Base-by-base conservation (phyloP, 1,140 invertebrate genomes). In the Tetraneura akinire region DNA sequence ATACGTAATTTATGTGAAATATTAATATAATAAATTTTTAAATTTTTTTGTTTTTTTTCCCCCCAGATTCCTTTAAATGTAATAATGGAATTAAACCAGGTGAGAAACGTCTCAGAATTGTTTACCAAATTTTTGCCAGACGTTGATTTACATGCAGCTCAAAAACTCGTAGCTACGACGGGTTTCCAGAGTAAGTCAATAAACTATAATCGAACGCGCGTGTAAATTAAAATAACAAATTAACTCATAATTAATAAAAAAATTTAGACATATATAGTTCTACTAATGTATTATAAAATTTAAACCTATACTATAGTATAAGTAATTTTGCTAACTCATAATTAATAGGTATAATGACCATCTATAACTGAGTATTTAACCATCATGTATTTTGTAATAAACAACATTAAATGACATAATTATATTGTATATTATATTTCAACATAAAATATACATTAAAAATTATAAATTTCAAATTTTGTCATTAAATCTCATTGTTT, bases 1-100 rank as follows among this genome's bases (percentile, higher is more conserved):
- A 37, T 37, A 8, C 8, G 8, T 37, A n/a, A n/a, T 37, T 4
- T 37, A 37, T 37, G 8, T 8, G 8, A 37, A 37, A 37, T 37
- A 37, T 37, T 37, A 3, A 37, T 37, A 3, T 37, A 37, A 37
- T 37, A 37, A 8, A 37, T 37, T 37, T 37, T 37, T 37, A 60
- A 29, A 16, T n/a, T 37, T 32, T 64, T 32, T 37, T 42, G 29
- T 37, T 37, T 23, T 76, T 60, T 37, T n/a, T n/a, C n/a, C n/a
- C n/a, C n/a, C n/a, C 11, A 78, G 74, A 62, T 78, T n/a, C 55
- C 74, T 29, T 60, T 78, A 37, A 62, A 45, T 47, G 37, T 78
- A 13, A 62, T 78, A 60, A 42, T 37, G 37, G 55, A 78, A 57
- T 42, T 78, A 55, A 78, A 78, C 23, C 32, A 78, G 21, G 55